phyloP scores from a whole-genome alignment of 2,888 invertebrate species.

The Cataglyphis cursor region DNA sequence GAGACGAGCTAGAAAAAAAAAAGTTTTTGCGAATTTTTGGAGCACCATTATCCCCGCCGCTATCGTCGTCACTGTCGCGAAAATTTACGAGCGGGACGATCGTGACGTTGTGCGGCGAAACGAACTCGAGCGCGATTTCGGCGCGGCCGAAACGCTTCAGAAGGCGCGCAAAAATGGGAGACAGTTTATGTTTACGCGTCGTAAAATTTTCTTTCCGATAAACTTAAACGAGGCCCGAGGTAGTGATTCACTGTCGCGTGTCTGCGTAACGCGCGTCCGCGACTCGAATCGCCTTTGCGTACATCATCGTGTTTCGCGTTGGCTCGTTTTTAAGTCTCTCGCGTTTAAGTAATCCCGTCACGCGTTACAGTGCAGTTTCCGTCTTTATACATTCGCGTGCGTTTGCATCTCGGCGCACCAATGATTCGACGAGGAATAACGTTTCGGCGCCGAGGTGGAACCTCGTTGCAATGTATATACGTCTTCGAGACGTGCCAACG shows the following conservation, averaged over 20 bases:
- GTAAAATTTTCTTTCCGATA: slow-evolving; percentile 49
- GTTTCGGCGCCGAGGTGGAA: neutral
- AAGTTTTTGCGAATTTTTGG: slow-evolving; percentile 42
- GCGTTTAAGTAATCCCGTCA: slow-evolving; percentile 40
- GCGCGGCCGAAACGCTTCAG: slow-evolving; percentile 19
- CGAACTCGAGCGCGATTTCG: slow-evolving; percentile 41
- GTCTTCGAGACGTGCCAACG: slow-evolving; percentile 41
- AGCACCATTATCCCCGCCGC: slow-evolving; percentile 28
- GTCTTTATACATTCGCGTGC: slow-evolving; percentile 17
- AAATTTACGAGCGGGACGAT: slow-evolving; percentile 35
- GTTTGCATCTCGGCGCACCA: slow-evolving; percentile 44
- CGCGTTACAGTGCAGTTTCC: slow-evolving; percentile 12
- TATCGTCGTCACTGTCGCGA: neutral
- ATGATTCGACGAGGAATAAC: slow-evolving; percentile 45
- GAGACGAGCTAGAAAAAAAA: neutral
- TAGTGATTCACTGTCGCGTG: slow-evolving; percentile 47
- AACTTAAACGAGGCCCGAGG: slow-evolving; percentile 14
- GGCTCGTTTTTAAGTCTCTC: slow-evolving; percentile 25
- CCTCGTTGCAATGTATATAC: slow-evolving; percentile 7
- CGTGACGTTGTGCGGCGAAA: slow-evolving; percentile 9
- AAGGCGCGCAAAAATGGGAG: slow-evolving; percentile 1
- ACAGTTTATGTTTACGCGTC: slow-evolving; percentile 49
- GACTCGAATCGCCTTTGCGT: neutral
- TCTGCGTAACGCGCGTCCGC: slow-evolving; percentile 18
- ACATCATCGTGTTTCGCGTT: neutral